Evolutionary conservation across 2,888 invertebrate genomes (phyloP).

Genomic region (Gymnoscelis rufifasciata): DNA sequence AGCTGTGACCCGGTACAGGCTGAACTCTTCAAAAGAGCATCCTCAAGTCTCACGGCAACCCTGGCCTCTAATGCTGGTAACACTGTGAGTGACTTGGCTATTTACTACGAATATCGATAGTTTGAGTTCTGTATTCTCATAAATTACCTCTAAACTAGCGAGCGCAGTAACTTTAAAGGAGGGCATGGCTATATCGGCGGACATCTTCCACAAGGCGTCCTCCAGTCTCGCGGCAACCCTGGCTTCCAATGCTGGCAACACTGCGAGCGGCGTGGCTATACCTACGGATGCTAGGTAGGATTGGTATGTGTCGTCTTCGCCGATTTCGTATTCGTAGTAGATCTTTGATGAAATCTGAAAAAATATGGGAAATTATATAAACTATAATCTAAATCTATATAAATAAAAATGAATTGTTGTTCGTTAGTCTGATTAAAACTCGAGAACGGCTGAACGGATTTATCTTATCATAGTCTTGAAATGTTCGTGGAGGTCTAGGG

Average conservation of each 20-base stretch:
- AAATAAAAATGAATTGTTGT: no score
- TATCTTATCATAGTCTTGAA: no score
- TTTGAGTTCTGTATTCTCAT: constrained; percentile 54
- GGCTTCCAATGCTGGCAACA: constrained; percentile 59
- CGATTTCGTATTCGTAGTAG: constrained; percentile 60
- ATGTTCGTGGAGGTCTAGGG: no score
- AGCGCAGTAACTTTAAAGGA: constrained; percentile 61
- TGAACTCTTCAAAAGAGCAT: no score
- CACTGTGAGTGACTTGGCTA: constrained; percentile 62
- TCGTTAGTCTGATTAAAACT: no score
- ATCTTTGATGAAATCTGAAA: constrained; percentile 69
- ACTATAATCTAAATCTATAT: no score
- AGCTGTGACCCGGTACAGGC: no score
- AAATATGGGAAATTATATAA: no score
- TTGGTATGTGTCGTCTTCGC: constrained; percentile 66
- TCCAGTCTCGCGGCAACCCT: constrained; percentile 57
- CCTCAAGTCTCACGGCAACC: constrained; percentile 57
- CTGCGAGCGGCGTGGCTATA: constrained; percentile 60
- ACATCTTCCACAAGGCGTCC: constrained; percentile 65
- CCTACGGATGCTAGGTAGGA: constrained; percentile 58
- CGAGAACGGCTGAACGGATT: no score
- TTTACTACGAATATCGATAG: constrained; percentile 54
- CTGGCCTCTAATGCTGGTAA: constrained; percentile 57
- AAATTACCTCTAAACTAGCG: constrained; percentile 61
- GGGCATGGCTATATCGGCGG: constrained; percentile 67